Evolutionary conservation across 2,888 invertebrate species (phyloP).

Genomic region (Apocheima hispidaria): DNA sequence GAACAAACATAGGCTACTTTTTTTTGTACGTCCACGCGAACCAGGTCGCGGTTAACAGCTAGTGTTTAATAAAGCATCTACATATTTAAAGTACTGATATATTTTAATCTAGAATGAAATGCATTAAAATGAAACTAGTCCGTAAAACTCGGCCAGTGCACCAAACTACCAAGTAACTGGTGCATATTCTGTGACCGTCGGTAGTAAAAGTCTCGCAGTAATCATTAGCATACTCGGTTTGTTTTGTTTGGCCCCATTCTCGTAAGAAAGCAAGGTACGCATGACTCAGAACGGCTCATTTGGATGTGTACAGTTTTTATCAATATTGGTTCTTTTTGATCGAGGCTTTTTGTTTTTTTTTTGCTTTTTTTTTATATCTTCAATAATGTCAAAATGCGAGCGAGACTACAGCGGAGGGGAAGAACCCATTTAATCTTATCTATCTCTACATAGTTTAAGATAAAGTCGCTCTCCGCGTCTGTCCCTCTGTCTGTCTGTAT

Average conservation of each 20-base stretch:
- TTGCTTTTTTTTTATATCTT: too few species aligned
- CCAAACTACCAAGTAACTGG: background rate
- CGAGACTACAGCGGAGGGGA: too few species aligned
- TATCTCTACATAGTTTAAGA: too few species aligned
- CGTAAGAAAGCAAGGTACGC: slow-evolving; percentile 1
- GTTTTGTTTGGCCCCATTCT: slow-evolving; percentile 25
- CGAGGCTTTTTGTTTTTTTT: background rate
- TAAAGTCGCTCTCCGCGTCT: too few species aligned
- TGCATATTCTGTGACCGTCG: background rate
- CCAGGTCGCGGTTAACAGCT: too few species aligned
- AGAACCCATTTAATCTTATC: too few species aligned
- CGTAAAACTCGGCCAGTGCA: slow-evolving; percentile 31
- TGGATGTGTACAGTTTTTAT: slow-evolving; percentile 5
- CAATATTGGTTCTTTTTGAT: background rate
- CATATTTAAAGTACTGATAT: too few species aligned
- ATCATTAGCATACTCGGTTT: slow-evolving; percentile 29
- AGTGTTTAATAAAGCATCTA: background rate
- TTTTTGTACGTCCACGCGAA: too few species aligned
- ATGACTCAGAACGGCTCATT: slow-evolving; percentile 17
- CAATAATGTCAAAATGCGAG: too few species aligned
- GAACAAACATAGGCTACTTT: too few species aligned
- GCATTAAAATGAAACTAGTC: slow-evolving; percentile 11
- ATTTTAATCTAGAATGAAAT: background rate
- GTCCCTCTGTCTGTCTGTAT: too few species aligned
- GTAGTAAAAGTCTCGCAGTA: slow-evolving; percentile 18